Percentiles rank a stretch among this genome's conserved stretches.
These are phyloP conservation scores for Hirtodrosophila trivittata DNA, from an alignment of 2,888 invertebrate species.

Conservation along the genomic window DNA sequence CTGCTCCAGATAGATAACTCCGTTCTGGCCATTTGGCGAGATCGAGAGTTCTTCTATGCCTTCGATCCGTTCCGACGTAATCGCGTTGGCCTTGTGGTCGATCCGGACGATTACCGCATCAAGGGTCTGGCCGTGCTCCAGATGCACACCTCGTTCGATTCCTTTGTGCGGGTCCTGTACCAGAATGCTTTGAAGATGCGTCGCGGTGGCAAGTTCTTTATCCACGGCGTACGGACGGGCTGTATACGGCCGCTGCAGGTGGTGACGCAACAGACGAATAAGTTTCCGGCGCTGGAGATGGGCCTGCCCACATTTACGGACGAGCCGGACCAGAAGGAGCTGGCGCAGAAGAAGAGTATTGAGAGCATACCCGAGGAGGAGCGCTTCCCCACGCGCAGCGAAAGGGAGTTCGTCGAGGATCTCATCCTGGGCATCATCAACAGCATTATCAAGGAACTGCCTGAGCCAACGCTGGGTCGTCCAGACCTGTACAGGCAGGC, in stretches of 20 bases:
- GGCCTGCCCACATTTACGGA: constrained; percentile 65
- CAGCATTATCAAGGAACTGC: constrained; percentile 55
- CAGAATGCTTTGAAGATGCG: constrained; percentile 83
- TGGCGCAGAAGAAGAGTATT: constrained; percentile 72
- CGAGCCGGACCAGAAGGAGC: constrained; percentile 27
- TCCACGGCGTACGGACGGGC: constrained; percentile 86
- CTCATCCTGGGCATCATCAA: constrained; percentile 69
- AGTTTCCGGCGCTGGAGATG: constrained; percentile 71
- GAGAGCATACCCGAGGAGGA: constrained; percentile 75
- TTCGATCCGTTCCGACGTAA: constrained; percentile 88
- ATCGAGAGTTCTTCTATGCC: constrained; percentile 87
- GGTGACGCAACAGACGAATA: constrained; percentile 59
- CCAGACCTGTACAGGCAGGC: constrained; percentile 69
- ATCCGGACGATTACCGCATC: constrained; percentile 83
- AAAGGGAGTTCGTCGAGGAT: constrained; percentile 67
- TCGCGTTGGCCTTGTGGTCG: constrained; percentile 85
- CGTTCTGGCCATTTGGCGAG: constrained; percentile 87
- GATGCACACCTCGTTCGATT: constrained; percentile 86
- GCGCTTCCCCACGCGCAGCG: constrained; percentile 60
- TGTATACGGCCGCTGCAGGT: constrained; percentile 76
- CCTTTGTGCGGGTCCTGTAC: constrained; percentile 85
- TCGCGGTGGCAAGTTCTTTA: constrained; percentile 81
- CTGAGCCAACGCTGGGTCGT: constrained; percentile 49
- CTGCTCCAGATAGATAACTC: constrained; percentile 86
- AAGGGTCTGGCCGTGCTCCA: constrained; percentile 86